Percentiles rank a stretch among this genome's conserved stretches.
These are phyloP conservation scores for Stigmatopora nigra DNA, from an alignment of 2,113 vertebrate species.

Conservation along the genomic window DNA sequence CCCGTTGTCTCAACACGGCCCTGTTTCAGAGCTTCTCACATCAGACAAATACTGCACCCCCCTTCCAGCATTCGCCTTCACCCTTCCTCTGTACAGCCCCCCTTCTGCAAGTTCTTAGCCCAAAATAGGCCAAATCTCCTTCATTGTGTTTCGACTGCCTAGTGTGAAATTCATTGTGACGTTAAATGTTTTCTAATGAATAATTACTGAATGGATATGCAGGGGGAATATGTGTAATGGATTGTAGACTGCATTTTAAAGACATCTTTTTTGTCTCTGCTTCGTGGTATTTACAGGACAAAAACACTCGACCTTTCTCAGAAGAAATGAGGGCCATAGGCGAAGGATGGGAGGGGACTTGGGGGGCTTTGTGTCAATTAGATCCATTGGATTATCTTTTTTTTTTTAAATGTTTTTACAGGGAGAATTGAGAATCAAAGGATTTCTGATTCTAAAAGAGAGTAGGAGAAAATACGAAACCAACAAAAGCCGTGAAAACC, in stretches of 20 bases:
- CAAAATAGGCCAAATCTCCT: slow-evolving; percentile 91
- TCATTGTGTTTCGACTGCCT: slow-evolving; percentile 93
- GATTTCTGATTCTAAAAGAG: slow-evolving; percentile 71
- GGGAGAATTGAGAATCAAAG: slow-evolving; percentile 86
- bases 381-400: slow-evolving; percentile 89
- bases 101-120: slow-evolving; percentile 70
- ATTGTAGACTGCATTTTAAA: slow-evolving; percentile 91
- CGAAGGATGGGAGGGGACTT: slow-evolving; percentile 47
- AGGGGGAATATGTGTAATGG: slow-evolving; percentile 97
- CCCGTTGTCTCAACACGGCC: slow-evolving; percentile 86
- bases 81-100: slow-evolving; percentile 78
- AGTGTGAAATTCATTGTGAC: slow-evolving; percentile 99
- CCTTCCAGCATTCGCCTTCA: slow-evolving; percentile 60
- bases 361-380: slow-evolving; percentile 81
- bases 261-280: slow-evolving; percentile 70
- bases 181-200: slow-evolving; percentile 99
- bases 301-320: slow-evolving; percentile 89
- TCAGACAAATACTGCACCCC: slow-evolving; percentile 85
- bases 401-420: slow-evolving; percentile 70
- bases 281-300: slow-evolving; percentile 82
- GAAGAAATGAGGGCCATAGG: slow-evolving; percentile 79
- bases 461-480: slow-evolving; percentile 49
- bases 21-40: slow-evolving; percentile 83
- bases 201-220: slow-evolving; percentile 99
- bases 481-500: slow-evolving; percentile 80